Base-by-base conservation (phyloP, 2,113 vertebrate species). In the Pungitius pungitius region DNA sequence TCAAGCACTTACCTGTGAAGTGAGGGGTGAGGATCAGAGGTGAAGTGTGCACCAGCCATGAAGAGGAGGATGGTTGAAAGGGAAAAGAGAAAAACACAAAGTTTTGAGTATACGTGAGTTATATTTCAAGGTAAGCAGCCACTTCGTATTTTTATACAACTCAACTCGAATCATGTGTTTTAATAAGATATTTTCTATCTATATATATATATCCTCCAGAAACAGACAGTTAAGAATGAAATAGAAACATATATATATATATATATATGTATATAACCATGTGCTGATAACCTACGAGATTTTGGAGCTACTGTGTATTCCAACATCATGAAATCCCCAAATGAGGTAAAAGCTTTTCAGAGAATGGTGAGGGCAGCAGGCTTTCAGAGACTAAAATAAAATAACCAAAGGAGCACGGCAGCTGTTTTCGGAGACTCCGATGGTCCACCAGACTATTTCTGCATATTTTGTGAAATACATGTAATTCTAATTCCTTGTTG, bases 1-100 rank as follows among this genome's bases (percentile, higher is more conserved):
- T 82, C 54, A 75, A 70, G 61, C 69, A 90, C 90, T 90, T 89
- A 92, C 88, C 90, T 92, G 71, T 69, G 57, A 78, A 77, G 63
- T 45, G 68, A 78, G 20, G 33, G 58, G 54, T 75, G 56, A 78
- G 24, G 62, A 61, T 78, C 39, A 35, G 35, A 78, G 60, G 69
- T 62, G 30, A 59, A 79, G 64, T 51, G 68, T 24, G n/a, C 12
- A 76, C 39, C 8, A 9, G 55, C 42, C 67, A 63, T 2, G 49
- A 62, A 40, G 60, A 69, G 66, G 77, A 72, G 54, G 70, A 70
- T 2, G 35, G 52, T 75, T 60, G 42, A 85, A 75, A 89, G 85
- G 75, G 37, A 87, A 87, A 68, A 83, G 57, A 88, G 58, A 57
- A 67, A 51, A 83, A 17, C 26, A 82, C 7, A 57, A 65, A 61